Conservation (phyloP, 2,888 invertebrate species). For the Lydus trimaculatus region DNA sequence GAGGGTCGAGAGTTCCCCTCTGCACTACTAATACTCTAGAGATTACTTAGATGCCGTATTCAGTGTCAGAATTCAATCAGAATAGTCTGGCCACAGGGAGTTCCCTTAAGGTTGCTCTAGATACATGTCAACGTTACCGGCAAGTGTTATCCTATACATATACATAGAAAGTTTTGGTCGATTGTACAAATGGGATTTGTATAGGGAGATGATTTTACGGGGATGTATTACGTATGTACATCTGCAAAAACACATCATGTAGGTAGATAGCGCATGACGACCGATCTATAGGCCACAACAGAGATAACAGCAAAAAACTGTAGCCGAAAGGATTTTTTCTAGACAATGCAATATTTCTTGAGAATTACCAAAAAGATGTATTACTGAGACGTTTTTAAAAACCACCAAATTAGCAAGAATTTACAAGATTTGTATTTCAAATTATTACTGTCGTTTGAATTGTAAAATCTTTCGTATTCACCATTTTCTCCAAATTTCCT, state of each 20-base stretch:
- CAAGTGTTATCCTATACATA: neutral
- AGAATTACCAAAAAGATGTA: slow-evolving; percentile 1
- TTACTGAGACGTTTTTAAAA: neutral
- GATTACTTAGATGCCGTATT: slow-evolving; percentile 52
- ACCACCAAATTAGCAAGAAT: neutral
- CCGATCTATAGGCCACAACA: neutral
- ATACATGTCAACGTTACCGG: slow-evolving; percentile 26
- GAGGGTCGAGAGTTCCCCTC: slow-evolving; percentile 23
- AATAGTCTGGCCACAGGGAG: slow-evolving; percentile 28
- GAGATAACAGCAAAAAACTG: neutral
- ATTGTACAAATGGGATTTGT: neutral
- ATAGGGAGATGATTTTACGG: neutral
- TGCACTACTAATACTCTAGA: slow-evolving; percentile 36
- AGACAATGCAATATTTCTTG: neutral
- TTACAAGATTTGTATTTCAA: neutral
- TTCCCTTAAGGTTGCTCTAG: slow-evolving; percentile 28
- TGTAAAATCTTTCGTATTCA: neutral
- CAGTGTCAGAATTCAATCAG: slow-evolving; percentile 54
- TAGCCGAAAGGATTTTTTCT: neutral
- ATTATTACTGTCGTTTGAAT: neutral
- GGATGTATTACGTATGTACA: neutral
- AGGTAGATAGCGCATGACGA: neutral
- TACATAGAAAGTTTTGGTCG: neutral
- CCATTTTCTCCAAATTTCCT: neutral
- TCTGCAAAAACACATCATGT: neutral